Conservation (phyloP, 2,113 vertebrate genomes). For the Tachycineta bicolor region DNA sequence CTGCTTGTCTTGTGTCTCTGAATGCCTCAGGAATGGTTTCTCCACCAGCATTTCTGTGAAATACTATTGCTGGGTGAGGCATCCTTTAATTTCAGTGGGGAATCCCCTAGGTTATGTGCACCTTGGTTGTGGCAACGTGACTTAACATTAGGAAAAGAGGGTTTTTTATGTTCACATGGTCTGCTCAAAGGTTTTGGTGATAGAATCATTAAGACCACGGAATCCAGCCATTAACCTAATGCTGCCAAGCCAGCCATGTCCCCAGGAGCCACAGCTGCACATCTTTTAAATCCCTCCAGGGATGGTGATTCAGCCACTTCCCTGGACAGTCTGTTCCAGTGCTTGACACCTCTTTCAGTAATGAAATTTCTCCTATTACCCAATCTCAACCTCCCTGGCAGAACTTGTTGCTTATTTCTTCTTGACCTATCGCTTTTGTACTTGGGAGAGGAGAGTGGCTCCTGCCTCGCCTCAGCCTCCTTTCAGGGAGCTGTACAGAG, state of each 20-base stretch:
- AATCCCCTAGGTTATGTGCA: not conserved
- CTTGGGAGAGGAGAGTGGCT: accelerated
- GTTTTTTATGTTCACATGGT: not conserved
- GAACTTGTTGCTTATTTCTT: not conserved
- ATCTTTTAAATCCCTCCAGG: not conserved
- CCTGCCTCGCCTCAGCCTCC: not conserved
- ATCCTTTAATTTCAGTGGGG: not conserved
- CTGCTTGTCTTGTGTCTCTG: not conserved
- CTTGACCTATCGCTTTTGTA: not conserved
- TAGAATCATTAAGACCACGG: not conserved
- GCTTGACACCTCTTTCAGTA: not conserved
- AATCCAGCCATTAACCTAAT: not conserved
- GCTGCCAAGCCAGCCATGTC: not conserved
- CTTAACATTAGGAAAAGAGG: not conserved
- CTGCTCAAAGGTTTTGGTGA: not conserved
- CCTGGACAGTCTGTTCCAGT: not conserved
- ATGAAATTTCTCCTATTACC: not conserved
- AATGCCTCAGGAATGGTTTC: not conserved
- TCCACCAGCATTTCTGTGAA: not conserved
- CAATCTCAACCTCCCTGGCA: not conserved
- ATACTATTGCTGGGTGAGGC: not conserved
- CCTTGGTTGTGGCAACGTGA: not conserved
- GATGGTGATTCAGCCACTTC: not conserved
- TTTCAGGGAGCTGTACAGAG: not conserved
- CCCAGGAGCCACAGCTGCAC: accelerated